Percentiles rank a stretch among this genome's conserved stretches.
phyloP scores from a whole-genome alignment of 2,113 vertebrate species.

The Hirundichthys speculiger region DNA sequence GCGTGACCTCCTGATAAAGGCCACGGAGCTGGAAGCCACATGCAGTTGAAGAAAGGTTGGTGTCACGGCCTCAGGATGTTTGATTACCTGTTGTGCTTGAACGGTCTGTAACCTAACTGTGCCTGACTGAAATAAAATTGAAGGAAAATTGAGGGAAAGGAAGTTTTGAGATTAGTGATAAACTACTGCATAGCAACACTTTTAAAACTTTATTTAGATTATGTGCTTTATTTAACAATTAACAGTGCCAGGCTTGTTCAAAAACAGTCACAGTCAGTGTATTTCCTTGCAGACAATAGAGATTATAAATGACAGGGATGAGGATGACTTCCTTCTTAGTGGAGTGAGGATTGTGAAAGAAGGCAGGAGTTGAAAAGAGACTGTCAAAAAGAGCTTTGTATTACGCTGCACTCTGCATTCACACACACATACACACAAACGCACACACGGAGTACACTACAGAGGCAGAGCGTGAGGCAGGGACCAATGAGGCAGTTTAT shows the following conservation, averaged over 20 bases:
- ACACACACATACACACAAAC: constrained; percentile 24
- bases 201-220: constrained; percentile 23
- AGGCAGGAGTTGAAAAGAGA: constrained; percentile 57
- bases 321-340: constrained; percentile 54
- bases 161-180: neutral
- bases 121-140: neutral
- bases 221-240: constrained; percentile 39
- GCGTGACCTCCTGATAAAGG: constrained; percentile 67
- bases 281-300: constrained; percentile 36
- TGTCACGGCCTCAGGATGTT: constrained; percentile 49
- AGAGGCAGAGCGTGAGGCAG: constrained; percentile 69
- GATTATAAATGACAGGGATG: constrained; percentile 54
- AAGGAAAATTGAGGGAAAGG: no score
- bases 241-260: constrained; percentile 29
- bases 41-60: constrained; percentile 52
- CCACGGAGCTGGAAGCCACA: constrained; percentile 48
- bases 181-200: constrained; percentile 1
- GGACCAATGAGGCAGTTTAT: constrained; percentile 80
- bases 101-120: constrained; percentile 34
- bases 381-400: constrained; percentile 66
- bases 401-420: constrained; percentile 52
- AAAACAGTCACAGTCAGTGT: constrained; percentile 24
- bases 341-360: constrained; percentile 57
- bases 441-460: constrained; percentile 52
- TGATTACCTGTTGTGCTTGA: constrained; percentile 47